A percentile compares a stretch with the other conserved stretches of the same genome.
Evolutionary conservation across 1,140 invertebrate genomes (phyloP).

Genomic region (Trachymyrmex cornetzi): DNA sequence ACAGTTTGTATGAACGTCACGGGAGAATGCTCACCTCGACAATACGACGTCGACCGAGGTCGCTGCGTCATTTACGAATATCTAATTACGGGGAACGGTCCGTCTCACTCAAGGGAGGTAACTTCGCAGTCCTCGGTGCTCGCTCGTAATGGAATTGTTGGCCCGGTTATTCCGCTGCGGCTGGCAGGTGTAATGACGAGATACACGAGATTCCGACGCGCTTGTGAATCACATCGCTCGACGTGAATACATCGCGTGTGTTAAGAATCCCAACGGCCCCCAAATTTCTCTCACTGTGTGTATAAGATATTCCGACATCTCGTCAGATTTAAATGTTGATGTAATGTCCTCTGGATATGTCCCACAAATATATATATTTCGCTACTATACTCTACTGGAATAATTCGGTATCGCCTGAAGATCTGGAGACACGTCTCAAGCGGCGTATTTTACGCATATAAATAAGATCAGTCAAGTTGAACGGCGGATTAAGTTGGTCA

Average conservation of each 20-base stretch:
- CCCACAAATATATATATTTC: constrained; percentile 9
- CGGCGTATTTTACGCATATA: not conserved
- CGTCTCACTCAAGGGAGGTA: constrained; percentile 36
- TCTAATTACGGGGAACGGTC: constrained; percentile 60
- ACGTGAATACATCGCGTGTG: constrained; percentile 14
- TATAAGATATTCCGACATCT: not conserved
- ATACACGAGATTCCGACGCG: constrained; percentile 44
- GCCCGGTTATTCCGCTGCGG: constrained; percentile 46
- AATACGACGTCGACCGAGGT: constrained; percentile 45
- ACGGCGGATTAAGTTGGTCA: not conserved
- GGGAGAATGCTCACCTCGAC: constrained; percentile 37
- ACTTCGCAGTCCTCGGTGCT: constrained; percentile 31
- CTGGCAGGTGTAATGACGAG: constrained; percentile 53
- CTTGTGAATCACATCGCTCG: constrained; percentile 10
- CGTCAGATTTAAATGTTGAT: constrained; percentile 23
- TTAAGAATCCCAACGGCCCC: constrained; percentile 36
- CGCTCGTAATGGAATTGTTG: constrained; percentile 57
- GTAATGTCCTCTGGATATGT: not conserved
- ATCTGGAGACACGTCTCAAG: not conserved
- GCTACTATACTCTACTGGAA: not conserved
- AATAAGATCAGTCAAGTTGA: not conserved
- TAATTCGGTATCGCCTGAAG: not conserved
- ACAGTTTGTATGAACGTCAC: constrained; percentile 50
- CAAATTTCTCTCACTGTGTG: constrained; percentile 3
- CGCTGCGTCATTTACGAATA: constrained; percentile 59